Conservation (phyloP, 2,797 vertebrate genomes). For the Catharus ustulatus region DNA sequence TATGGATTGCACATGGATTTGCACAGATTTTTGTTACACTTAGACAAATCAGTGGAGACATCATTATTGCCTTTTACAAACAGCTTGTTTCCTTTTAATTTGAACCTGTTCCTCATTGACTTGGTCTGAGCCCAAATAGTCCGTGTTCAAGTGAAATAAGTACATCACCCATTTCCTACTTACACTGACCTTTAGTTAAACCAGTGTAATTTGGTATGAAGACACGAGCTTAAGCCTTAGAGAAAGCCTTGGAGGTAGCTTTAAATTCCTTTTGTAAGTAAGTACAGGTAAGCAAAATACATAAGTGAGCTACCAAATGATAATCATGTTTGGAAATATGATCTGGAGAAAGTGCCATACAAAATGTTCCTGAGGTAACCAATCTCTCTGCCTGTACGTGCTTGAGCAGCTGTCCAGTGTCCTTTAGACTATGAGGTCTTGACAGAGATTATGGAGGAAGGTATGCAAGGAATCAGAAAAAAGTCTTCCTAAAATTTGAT, state of each 20-base stretch:
- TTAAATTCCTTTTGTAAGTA: neutral
- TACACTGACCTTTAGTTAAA: slow-evolving; percentile 13
- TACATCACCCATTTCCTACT: neutral
- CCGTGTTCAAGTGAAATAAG: neutral
- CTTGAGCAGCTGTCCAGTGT: neutral
- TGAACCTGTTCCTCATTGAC: slow-evolving; percentile 6
- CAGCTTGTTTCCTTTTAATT: neutral
- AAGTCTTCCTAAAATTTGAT: neutral
- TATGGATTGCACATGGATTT: slow-evolving; percentile 18
- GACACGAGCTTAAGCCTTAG: neutral
- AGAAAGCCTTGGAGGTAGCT: neutral
- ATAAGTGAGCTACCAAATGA: neutral
- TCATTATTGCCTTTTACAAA: slow-evolving; percentile 6
- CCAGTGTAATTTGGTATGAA: neutral
- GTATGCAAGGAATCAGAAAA: neutral
- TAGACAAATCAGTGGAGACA: neutral
- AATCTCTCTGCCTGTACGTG: neutral
- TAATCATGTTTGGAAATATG: neutral
- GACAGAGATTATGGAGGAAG: neutral
- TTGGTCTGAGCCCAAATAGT: slow-evolving; percentile 12
- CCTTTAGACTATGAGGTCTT: neutral
- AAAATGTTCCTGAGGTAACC: slow-evolving; percentile 17
- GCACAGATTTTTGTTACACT: neutral
- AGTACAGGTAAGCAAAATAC: neutral
- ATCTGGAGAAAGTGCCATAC: neutral